Base-by-base conservation (phyloP, 2,888 invertebrate species). In the Acanthosepion lycidas region DNA sequence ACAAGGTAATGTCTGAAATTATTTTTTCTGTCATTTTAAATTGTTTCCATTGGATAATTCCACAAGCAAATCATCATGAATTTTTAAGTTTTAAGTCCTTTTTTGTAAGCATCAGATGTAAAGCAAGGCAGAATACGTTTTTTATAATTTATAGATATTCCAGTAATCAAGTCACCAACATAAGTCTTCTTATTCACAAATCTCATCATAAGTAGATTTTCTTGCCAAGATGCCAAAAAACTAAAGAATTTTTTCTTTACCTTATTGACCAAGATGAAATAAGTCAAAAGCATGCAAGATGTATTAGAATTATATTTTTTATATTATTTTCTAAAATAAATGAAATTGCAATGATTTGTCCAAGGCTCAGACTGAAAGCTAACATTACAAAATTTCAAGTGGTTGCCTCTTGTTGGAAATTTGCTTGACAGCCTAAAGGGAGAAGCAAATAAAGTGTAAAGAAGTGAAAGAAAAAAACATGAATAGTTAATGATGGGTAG, bases 381-480 rank as follows among this genome's bases (percentile, higher is more conserved):
- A 78, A 78, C 78, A 78, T n/a, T 78, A 78, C 78, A 78, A 78
- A 78, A 78, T 78, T 78, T 78, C n/a, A 78, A 78, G n/a, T 78
- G n/a, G n/a, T 12, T 78, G 15, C 78, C 9, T 28, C 78, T n/a
- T n/a, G n/a, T n/a, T 15, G 12, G 78, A n/a, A 78, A 78, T 78
- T 78, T 18, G 33, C 78, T 78, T 78, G 78, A 78, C 78, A 78
- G 78, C 3, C n/a, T 15, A 12, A 78, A 78, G n/a, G n/a, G 12
- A n/a, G 78, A n/a, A n/a, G 5, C n/a, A n/a, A 0, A 78, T 33
- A 12, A 78, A n/a, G 0, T 33, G 33, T 33, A 78, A 5, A n/a
- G 5, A n/a, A n/a, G 23, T 2, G 20, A 78, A 78, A 28, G 15
- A 78, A 9, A 5, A 8, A 78, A 78, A 78, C n/a, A 78, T 78